These are phyloP conservation scores for Propithecus coquereli DNA, from an alignment of 2,113 vertebrate genomes.

Conservation along the genomic window DNA sequence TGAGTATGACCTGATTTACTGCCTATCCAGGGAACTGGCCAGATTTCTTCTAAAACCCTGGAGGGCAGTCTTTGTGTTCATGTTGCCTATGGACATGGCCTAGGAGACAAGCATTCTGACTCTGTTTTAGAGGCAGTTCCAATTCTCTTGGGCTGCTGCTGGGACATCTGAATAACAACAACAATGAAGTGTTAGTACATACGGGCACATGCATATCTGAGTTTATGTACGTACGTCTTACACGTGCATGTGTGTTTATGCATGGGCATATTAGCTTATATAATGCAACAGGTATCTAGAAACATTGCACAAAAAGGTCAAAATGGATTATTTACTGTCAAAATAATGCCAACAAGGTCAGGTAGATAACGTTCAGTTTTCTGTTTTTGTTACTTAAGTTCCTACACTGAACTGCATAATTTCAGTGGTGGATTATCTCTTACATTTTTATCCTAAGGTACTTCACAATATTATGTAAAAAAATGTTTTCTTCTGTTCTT, in stretches of 20 bases:
- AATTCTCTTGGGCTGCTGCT: neutral
- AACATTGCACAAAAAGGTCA: neutral
- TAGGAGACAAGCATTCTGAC: constrained; percentile 42
- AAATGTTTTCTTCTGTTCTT: constrained; percentile 17
- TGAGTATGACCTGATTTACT: constrained; percentile 54
- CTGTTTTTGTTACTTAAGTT: neutral
- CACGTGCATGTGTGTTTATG: neutral
- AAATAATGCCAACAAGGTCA: constrained; percentile 10
- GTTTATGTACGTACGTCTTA: neutral
- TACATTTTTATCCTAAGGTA: neutral
- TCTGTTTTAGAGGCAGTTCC: neutral
- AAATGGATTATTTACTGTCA: neutral
- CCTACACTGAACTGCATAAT: neutral
- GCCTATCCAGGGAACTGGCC: neutral
- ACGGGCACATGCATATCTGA: neutral
- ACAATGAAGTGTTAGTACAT: neutral
- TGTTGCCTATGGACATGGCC: constrained; percentile 46
- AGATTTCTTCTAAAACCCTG: constrained; percentile 50
- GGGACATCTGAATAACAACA: neutral
- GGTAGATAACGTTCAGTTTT: neutral
- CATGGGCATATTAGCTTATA: neutral
- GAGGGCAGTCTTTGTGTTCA: constrained; percentile 54
- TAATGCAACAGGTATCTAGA: neutral
- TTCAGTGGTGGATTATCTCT: neutral
- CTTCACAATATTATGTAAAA: neutral